Evolutionary conservation across 37 sponge, comb jelly and placozoan genomes (phyloP).

Genomic region (Dysidea cf. avara): DNA sequence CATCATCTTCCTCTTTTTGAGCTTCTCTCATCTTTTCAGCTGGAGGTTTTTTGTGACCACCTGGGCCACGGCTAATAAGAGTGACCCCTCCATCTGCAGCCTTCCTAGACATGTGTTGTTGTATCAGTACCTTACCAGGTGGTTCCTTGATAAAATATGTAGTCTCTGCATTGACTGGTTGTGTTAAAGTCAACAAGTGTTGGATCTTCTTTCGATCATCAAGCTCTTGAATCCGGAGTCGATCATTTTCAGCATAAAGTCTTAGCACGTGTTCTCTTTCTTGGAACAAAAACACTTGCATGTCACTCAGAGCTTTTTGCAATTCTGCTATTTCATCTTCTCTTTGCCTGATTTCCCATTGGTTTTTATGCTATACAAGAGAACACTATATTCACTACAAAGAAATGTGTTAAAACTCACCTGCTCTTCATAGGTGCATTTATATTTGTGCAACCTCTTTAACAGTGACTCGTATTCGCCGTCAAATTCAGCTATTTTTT

Average conservation of each 20-base stretch:
- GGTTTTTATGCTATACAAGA: slow-evolving; percentile 71
- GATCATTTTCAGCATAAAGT: slow-evolving; percentile 95
- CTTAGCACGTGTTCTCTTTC: slow-evolving; percentile 95
- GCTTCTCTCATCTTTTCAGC: not conserved
- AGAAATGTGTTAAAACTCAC: slow-evolving; percentile 16
- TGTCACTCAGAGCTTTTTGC: slow-evolving; percentile 99
- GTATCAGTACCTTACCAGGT: slow-evolving; percentile 48
- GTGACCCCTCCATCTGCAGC: slow-evolving; percentile 1
- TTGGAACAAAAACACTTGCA: slow-evolving; percentile 97
- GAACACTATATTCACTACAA: not conserved
- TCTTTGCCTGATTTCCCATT: slow-evolving; percentile 88
- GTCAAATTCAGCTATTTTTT: slow-evolving; percentile 95
- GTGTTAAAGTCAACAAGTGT: slow-evolving; percentile 86
- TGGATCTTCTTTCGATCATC: slow-evolving; percentile 94
- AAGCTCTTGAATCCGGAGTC: slow-evolving; percentile 91
- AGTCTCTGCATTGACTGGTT: slow-evolving; percentile 39
- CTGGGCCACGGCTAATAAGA: not conserved
- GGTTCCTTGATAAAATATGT: slow-evolving; percentile 84
- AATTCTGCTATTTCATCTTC: slow-evolving; percentile 95
- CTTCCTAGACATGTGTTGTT: slow-evolving; percentile 14
- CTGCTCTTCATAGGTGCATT: slow-evolving; percentile 66
- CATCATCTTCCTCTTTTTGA: not conserved
- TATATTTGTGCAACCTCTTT: slow-evolving; percentile 80
- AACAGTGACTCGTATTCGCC: slow-evolving; percentile 78
- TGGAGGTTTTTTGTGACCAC: not conserved